These are phyloP conservation scores for Drosophila bocki DNA, from an alignment of 1,140 invertebrate species.

Conservation along the genomic window DNA sequence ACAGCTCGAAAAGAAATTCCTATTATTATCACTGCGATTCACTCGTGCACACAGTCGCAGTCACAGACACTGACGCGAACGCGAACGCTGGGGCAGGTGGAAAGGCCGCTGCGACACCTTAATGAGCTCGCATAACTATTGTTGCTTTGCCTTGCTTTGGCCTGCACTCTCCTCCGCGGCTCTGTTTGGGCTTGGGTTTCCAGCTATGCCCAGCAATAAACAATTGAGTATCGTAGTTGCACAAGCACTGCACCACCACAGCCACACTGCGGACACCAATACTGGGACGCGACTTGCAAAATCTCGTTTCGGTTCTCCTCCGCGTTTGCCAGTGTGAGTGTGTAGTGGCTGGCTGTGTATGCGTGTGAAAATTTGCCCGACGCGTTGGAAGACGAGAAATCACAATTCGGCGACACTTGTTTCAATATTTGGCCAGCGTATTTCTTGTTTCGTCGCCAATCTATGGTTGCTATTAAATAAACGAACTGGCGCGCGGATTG, in stretches of 20 bases:
- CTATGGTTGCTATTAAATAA: conserved; percentile 31
- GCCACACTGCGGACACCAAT: conserved; percentile 28
- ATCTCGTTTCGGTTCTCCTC: conserved; percentile 62
- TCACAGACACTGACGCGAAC: neutral
- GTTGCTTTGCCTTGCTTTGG: conserved; percentile 17
- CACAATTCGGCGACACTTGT: conserved; percentile 63
- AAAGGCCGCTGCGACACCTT: conserved; percentile 46
- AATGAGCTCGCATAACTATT: conserved; percentile 29
- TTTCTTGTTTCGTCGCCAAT: conserved; percentile 37
- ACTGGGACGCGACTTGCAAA: conserved; percentile 57
- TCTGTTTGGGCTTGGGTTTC: conserved; percentile 12
- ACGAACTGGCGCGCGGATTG: conserved; percentile 2
- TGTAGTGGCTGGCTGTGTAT: conserved; percentile 21
- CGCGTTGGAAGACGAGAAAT: conserved; percentile 37
- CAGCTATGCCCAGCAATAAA: conserved; percentile 49
- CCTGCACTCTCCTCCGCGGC: conserved; percentile 7
- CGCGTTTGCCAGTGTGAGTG: conserved; percentile 13
- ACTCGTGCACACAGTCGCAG: conserved; percentile 1
- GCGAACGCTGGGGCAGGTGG: conserved; percentile 44
- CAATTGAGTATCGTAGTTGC: conserved; percentile 51
- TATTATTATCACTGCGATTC: conserved; percentile 48
- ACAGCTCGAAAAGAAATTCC: conserved; percentile 55
- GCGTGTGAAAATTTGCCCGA: conserved; percentile 47
- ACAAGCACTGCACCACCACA: conserved; percentile 44
- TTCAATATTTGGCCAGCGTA: conserved; percentile 53